Conservation (phyloP, 2,797 vertebrate genomes). For the Hemitrygon akajei region DNA sequence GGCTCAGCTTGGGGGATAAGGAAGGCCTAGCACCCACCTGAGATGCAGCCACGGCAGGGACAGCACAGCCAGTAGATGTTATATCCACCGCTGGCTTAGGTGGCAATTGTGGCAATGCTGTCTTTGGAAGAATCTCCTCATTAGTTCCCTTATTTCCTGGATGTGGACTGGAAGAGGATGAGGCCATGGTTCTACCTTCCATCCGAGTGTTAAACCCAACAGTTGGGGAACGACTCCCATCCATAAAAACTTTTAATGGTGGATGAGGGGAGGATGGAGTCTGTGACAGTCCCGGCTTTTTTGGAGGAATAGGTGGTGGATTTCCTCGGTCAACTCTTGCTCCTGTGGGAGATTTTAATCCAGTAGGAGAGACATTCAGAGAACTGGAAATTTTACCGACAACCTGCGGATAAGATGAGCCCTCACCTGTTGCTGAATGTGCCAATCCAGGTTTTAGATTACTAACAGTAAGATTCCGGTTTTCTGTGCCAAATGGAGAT, state of each 20-base stretch:
- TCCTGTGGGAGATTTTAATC: conserved; percentile 78
- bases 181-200: conserved; percentile 64
- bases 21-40: conserved; percentile 94
- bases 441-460: conserved; percentile 62
- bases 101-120: conserved; percentile 86
- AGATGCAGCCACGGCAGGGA: conserved; percentile 93
- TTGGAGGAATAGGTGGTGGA: conserved; percentile 95
- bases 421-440: conserved; percentile 70
- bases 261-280: conserved; percentile 88
- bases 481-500: conserved; percentile 33
- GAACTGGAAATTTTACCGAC: conserved; percentile 56
- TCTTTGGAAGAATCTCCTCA: conserved; percentile 67
- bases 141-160: conserved; percentile 68
- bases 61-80: conserved; percentile 69
- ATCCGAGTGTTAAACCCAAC: conserved; percentile 62
- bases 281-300: conserved; percentile 96
- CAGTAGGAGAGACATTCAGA: conserved; percentile 59
- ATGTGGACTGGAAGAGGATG: conserved; percentile 60
- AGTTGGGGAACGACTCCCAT: conserved; percentile 72
- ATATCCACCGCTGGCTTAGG: conserved; percentile 96
- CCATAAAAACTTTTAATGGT: conserved; percentile 78
- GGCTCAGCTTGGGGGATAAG: conserved; percentile 67
- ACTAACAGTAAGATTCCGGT: conserved; percentile 46
- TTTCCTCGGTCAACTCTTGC: conserved; percentile 90
- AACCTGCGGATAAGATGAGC: conserved; percentile 58